Conservation (phyloP, 2,113 vertebrate species). For the Struthio camelus region DNA sequence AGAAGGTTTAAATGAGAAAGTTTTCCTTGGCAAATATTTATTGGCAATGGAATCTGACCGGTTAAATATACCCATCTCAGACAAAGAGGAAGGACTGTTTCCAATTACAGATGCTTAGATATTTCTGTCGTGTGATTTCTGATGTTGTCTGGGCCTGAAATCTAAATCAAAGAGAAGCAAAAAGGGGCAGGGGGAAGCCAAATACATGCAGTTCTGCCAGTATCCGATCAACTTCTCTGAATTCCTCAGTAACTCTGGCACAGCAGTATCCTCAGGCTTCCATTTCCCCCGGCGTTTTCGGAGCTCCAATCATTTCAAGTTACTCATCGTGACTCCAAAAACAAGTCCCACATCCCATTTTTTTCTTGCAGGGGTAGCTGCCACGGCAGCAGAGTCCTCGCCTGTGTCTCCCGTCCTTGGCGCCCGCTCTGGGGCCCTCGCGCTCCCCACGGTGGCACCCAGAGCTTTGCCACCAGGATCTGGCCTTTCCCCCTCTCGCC, state of each 20-base stretch:
- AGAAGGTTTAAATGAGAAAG: slow-evolving; percentile 69
- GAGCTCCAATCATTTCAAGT: background rate
- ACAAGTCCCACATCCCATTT: background rate
- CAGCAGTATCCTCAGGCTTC: background rate
- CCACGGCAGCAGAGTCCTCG: background rate
- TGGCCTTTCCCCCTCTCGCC: fast-evolving
- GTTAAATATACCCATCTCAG: slow-evolving; percentile 55
- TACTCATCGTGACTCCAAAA: fast-evolving
- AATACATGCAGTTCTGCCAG: background rate
- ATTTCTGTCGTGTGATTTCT: slow-evolving; percentile 22
- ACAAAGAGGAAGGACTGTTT: slow-evolving; percentile 56
- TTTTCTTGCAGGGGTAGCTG: fast-evolving
- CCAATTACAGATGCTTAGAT: slow-evolving; percentile 3
- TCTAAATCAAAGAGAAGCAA: background rate
- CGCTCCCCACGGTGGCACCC: fast-evolving
- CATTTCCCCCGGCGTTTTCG: background rate
- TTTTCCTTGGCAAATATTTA: slow-evolving; percentile 72
- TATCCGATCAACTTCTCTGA: slow-evolving; percentile 1
- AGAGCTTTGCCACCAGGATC: background rate
- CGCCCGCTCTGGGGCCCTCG: background rate
- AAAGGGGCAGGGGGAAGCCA: background rate
- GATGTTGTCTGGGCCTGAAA: slow-evolving; percentile 6
- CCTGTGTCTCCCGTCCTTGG: background rate
- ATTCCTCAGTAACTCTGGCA: slow-evolving; percentile 9
- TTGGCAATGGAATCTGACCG: slow-evolving; percentile 33